Evolutionary conservation across 2,888 invertebrate species (phyloP).

Genomic region (Pseudococcus jackbeardsleyi): DNA sequence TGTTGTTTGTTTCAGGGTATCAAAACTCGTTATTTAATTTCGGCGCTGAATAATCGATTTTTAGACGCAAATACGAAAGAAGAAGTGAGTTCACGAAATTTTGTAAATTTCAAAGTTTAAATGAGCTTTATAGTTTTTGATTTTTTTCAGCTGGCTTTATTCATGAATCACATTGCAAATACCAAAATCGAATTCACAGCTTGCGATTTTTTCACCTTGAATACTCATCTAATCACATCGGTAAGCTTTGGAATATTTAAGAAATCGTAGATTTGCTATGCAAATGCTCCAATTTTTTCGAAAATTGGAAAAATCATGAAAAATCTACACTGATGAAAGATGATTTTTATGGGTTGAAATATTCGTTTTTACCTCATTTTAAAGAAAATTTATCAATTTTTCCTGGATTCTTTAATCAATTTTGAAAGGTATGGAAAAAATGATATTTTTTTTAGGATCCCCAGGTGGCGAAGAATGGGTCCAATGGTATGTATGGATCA

Average conservation of each 20-base stretch:
- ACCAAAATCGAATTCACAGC: slow-evolving; percentile 69
- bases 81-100: slow-evolving; percentile 66
- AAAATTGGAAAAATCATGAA: too few relatives aligned
- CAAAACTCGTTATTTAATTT: slow-evolving; percentile 66
- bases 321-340: too few relatives aligned
- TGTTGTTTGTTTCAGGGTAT: slow-evolving; percentile 64
- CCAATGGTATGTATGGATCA: too few relatives aligned
- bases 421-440: too few relatives aligned
- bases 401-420: too few relatives aligned
- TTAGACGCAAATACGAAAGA: slow-evolving; percentile 66
- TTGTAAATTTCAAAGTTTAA: neutral
- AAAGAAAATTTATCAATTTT: too few relatives aligned
- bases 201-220: slow-evolving; percentile 68
- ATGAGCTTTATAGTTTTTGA: neutral
- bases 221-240: slow-evolving; percentile 69
- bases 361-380: too few relatives aligned
- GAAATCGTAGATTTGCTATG: too few relatives aligned
- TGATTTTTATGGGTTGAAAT: too few relatives aligned
- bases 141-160: slow-evolving; percentile 68
- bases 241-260: slow-evolving; percentile 67
- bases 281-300: too few relatives aligned
- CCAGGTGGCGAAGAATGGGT: too few relatives aligned
- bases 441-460: too few relatives aligned
- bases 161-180: slow-evolving; percentile 69
- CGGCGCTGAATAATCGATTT: slow-evolving; percentile 66